phyloP scores from a whole-genome alignment of 2,797 vertebrate species.

The Tenualosa ilisha region DNA sequence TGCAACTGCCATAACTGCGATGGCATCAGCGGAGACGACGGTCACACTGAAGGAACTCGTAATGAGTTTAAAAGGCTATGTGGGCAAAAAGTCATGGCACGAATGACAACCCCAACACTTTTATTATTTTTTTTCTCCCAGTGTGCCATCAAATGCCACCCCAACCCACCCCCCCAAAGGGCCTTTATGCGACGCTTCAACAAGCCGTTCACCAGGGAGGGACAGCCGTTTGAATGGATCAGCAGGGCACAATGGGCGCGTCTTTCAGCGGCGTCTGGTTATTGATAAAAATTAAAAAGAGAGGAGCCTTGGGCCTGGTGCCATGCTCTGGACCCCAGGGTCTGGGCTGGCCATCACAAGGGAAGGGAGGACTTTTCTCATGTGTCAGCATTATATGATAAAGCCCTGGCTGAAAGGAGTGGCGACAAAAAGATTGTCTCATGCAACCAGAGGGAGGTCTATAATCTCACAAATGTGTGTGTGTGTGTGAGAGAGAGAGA shows the following conservation, averaged over 20 bases:
- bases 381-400: slow-evolving; percentile 47
- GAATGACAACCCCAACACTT: neutral
- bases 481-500: neutral
- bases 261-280: slow-evolving; percentile 68
- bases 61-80: neutral
- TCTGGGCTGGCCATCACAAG: slow-evolving; percentile 44
- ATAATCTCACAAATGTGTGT: neutral
- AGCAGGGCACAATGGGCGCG: slow-evolving; percentile 56
- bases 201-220: slow-evolving; percentile 40
- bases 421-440: slow-evolving; percentile 17
- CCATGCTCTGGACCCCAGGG: slow-evolving; percentile 48
- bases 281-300: slow-evolving; percentile 58
- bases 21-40: neutral
- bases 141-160: neutral
- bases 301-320: slow-evolving; percentile 48
- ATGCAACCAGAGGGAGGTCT: slow-evolving; percentile 14
- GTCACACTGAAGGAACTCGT: neutral
- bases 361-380: slow-evolving; percentile 47
- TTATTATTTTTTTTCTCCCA: neutral
- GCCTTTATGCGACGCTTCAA: slow-evolving; percentile 26
- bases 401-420: slow-evolving; percentile 27
- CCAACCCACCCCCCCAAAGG: neutral
- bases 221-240: slow-evolving; percentile 52
- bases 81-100: neutral
- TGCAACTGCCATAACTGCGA: neutral